A percentile compares a stretch with the other conserved stretches of the same genome.
These are phyloP conservation scores for Acanthosepion pharaonis DNA, from an alignment of 2,888 invertebrate genomes.

Conservation along the genomic window DNA sequence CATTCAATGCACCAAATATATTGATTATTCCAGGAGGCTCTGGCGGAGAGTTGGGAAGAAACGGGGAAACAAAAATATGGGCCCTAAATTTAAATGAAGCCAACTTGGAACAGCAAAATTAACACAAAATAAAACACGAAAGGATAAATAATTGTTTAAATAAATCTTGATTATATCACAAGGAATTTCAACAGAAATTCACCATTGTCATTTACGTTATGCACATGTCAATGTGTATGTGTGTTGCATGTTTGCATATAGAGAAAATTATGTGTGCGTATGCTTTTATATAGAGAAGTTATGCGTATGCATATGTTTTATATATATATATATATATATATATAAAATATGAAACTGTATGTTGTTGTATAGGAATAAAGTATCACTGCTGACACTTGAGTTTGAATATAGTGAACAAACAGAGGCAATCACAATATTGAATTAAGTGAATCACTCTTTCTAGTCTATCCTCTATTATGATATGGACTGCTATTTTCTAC, in stretches of 20 bases:
- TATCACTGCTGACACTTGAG: too few species aligned
- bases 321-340: too few species aligned
- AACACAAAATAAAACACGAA: neutral
- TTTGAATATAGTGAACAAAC: too few species aligned
- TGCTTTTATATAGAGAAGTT: too few species aligned
- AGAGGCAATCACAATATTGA: too few species aligned
- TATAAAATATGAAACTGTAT: too few species aligned
- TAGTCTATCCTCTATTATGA: too few species aligned
- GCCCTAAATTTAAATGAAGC: constrained; percentile 33
- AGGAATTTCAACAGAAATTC: neutral
- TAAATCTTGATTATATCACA: neutral
- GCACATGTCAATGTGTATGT: neutral
- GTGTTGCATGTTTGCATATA: neutral
- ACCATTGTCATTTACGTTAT: neutral
- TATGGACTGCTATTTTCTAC: too few species aligned
- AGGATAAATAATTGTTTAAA: neutral
- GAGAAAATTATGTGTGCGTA: neutral
- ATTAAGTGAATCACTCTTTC: too few species aligned
- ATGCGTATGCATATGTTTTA: too few species aligned
- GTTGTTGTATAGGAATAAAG: too few species aligned
- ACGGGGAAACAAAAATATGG: neutral
- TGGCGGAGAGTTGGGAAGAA: neutral
- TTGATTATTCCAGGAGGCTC: neutral
- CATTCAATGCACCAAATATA: neutral
- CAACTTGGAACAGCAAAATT: neutral